Conservation (phyloP, 2,888 invertebrate genomes). For the Alloscopus bannaensis region DNA sequence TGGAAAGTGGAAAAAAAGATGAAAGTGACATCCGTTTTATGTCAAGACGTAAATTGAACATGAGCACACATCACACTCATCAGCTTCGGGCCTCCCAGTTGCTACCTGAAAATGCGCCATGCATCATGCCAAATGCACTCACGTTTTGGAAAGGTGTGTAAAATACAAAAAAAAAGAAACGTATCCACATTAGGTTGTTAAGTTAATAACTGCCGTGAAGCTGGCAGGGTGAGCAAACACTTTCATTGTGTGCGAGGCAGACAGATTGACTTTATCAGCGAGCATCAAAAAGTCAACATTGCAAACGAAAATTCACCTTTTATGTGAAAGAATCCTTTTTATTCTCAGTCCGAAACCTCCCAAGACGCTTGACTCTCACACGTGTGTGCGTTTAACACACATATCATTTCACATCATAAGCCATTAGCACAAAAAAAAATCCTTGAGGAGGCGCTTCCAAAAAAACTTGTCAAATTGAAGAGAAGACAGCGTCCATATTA, state of each 20-base stretch:
- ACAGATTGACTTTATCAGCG: conserved; percentile 60
- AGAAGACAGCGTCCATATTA: too few species aligned
- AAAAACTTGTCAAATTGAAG: too few species aligned
- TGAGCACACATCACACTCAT: conserved; percentile 31
- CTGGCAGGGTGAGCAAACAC: conserved; percentile 51
- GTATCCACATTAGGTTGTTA: not conserved
- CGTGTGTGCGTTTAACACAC: conserved; percentile 19
- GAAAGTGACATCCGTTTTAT: conserved; percentile 60
- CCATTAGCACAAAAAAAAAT: too few species aligned
- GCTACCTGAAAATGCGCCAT: not conserved
- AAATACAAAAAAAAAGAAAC: not conserved
- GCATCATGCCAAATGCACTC: not conserved
- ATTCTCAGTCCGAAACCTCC: conserved; percentile 42
- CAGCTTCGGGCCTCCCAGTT: conserved; percentile 54
- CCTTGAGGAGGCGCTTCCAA: too few species aligned
- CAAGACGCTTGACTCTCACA: conserved; percentile 58
- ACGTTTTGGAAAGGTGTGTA: too few species aligned
- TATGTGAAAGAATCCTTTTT: conserved; percentile 39
- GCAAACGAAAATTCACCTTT: conserved; percentile 56
- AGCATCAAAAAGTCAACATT: conserved; percentile 50
- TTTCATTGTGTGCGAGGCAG: conserved; percentile 52
- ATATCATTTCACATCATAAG: conserved; percentile 50
- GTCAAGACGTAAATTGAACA: conserved; percentile 40
- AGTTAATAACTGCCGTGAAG: conserved; percentile 16
- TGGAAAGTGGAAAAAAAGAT: conserved; percentile 23